These are phyloP conservation scores for Psilopsiagon aymara DNA, from an alignment of 2,113 vertebrate genomes.

Conservation along the genomic window DNA sequence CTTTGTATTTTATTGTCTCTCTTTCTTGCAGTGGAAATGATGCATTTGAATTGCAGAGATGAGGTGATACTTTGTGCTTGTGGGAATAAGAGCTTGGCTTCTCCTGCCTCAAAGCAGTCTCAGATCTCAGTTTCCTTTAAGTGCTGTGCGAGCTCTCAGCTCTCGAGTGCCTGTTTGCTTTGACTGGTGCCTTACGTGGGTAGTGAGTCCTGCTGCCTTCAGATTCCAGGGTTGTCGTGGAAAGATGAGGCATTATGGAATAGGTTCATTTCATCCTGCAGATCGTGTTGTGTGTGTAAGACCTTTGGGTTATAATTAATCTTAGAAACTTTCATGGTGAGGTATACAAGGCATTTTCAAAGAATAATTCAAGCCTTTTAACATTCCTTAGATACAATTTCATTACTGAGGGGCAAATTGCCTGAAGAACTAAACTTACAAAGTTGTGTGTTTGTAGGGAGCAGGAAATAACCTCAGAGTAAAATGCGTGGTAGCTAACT, in stretches of 20 bases:
- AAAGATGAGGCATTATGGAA: neutral
- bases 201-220: neutral
- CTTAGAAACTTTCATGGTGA: neutral
- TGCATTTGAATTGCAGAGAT: constrained; percentile 38
- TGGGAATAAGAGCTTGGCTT: constrained; percentile 9
- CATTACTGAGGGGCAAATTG: neutral
- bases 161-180: neutral
- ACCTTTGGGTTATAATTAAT: neutral
- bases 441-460: neutral
- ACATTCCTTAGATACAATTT: neutral
- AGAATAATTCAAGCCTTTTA: neutral
- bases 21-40: neutral
- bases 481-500: neutral
- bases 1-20: neutral
- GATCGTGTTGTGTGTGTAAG: neutral
- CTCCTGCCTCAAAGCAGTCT: constrained; percentile 18
- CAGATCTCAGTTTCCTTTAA: constrained; percentile 22
- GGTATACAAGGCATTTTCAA: neutral
- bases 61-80: neutral
- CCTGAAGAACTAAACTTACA: neutral
- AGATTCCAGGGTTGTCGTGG: neutral
- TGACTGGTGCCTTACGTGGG: neutral
- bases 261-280: neutral
- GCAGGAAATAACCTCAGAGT: neutral
- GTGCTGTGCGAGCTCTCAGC: neutral